Conservation (phyloP, 30 jellyfish, hydroid and myxozoan genomes). For the Nemopilema nomurai region DNA sequence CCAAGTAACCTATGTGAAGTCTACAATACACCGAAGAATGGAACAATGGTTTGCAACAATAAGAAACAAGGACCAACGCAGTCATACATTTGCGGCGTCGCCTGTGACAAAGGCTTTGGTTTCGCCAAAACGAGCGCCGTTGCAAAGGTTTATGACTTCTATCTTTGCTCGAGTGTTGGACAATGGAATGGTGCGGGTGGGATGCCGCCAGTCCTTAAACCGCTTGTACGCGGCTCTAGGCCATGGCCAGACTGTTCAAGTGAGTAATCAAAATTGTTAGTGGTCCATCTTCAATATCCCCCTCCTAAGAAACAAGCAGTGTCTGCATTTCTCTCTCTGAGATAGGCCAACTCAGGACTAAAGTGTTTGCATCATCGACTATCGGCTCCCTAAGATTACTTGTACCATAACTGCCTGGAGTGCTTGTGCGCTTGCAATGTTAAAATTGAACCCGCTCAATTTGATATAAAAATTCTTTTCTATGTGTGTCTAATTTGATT, state of each 20-base stretch:
- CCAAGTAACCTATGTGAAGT: constrained; percentile 59
- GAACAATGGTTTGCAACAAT: constrained; percentile 61
- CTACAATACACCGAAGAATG: constrained; percentile 67
- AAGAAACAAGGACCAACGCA: constrained; percentile 16
- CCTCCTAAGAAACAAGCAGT: too few relatives aligned
- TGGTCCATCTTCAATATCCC: background rate
- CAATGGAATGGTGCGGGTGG: constrained; percentile 59
- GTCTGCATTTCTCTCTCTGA: too few relatives aligned
- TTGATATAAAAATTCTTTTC: too few relatives aligned
- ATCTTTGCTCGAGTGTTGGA: constrained; percentile 52
- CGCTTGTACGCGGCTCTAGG: constrained; percentile 29
- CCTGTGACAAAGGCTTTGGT: constrained; percentile 50
- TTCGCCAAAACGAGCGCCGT: constrained; percentile 26
- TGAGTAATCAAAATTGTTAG: constrained; percentile 1
- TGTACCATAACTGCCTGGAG: too few relatives aligned
- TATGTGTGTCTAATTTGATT: too few relatives aligned
- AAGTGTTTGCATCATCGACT: too few relatives aligned
- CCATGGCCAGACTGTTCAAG: constrained; percentile 84
- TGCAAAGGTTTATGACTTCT: constrained; percentile 45
- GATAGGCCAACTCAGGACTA: too few relatives aligned
- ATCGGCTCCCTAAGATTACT: too few relatives aligned
- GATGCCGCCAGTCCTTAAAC: constrained; percentile 13
- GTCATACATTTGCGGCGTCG: constrained; percentile 53
- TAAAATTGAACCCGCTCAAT: too few relatives aligned
- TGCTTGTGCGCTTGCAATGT: too few relatives aligned